Evolutionary conservation across 1,140 invertebrate species (phyloP).

Genomic region (Lysiphlebus fabarum): DNA sequence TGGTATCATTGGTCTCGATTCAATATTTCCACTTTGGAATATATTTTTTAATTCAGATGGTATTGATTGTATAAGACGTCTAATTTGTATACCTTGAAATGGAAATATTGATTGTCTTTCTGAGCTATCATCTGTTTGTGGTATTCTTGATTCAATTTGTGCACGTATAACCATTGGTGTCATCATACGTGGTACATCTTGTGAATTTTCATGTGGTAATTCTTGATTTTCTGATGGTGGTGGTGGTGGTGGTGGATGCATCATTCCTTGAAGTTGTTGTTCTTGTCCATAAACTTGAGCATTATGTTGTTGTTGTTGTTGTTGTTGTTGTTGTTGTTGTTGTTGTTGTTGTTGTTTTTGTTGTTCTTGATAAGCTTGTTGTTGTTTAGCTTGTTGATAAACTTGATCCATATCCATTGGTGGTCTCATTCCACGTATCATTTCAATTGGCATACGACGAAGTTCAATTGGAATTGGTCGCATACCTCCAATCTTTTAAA

Average conservation of each 20-base stretch:
- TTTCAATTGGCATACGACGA: slow-evolving; percentile 40
- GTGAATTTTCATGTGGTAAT: slow-evolving; percentile 31
- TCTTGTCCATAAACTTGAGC: slow-evolving; percentile 34
- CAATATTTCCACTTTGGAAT: slow-evolving; percentile 45
- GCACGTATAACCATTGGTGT: slow-evolving; percentile 40
- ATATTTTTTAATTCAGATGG: slow-evolving; percentile 49
- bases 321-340: slow-evolving; percentile 29
- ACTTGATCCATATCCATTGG: slow-evolving; percentile 36
- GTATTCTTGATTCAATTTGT: slow-evolving; percentile 36
- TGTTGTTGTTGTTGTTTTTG: slow-evolving; percentile 31
- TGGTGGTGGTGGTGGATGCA: slow-evolving; percentile 40
- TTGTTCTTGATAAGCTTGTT: slow-evolving; percentile 25
- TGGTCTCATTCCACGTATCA: slow-evolving; percentile 41
- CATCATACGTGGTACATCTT: slow-evolving; percentile 23
- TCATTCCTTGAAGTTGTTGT: slow-evolving; percentile 40
- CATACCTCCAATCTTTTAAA: slow-evolving; percentile 36
- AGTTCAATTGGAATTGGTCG: slow-evolving; percentile 46
- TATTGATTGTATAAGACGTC: slow-evolving; percentile 46
- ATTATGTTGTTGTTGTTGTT: slow-evolving; percentile 29
- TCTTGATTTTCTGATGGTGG: slow-evolving; percentile 24
- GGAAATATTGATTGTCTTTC: slow-evolving; percentile 36
- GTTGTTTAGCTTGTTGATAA: slow-evolving; percentile 34
- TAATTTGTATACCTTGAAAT: slow-evolving; percentile 46
- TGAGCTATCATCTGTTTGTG: slow-evolving; percentile 29
- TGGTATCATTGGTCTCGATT: slow-evolving; percentile 37